Evolutionary conservation across 1,140 invertebrate species (phyloP).

Genomic region (Temnothorax longispinosus): DNA sequence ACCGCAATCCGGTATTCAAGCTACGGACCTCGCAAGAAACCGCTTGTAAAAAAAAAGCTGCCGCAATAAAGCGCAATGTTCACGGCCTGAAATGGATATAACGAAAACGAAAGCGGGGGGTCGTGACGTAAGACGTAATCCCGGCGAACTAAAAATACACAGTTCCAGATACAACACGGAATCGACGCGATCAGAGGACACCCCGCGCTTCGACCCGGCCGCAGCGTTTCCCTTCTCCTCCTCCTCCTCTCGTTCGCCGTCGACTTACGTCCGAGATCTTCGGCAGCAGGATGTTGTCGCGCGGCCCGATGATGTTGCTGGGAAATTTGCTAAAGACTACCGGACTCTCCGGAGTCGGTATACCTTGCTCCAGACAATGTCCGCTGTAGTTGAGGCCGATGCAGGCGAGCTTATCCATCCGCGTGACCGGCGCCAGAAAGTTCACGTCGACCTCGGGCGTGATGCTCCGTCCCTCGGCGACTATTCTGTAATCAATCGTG

Average conservation of each 20-base stretch:
- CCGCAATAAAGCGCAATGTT: neutral
- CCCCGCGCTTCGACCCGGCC: neutral
- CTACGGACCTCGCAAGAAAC: neutral
- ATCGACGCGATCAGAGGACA: neutral
- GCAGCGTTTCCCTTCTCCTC: neutral
- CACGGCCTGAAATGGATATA: neutral
- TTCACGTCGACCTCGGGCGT: slow-evolving; percentile 86
- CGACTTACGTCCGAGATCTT: slow-evolving; percentile 87
- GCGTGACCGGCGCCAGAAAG: slow-evolving; percentile 89
- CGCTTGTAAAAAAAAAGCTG: neutral
- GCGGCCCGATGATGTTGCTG: slow-evolving; percentile 92
- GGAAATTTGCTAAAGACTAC: slow-evolving; percentile 94
- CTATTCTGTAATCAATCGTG: slow-evolving; percentile 82
- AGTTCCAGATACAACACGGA: neutral
- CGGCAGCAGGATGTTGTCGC: slow-evolving; percentile 90
- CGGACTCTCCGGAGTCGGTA: slow-evolving; percentile 90
- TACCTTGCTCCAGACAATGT: slow-evolving; percentile 92
- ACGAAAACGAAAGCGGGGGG: neutral
- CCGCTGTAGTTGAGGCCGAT: slow-evolving; percentile 93
- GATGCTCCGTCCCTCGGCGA: slow-evolving; percentile 86
- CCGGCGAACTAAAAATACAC: slow-evolving; percentile 33
- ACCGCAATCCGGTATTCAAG: neutral
- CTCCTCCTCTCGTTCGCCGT: neutral
- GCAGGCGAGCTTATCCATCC: slow-evolving; percentile 92
- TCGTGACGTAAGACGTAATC: slow-evolving; percentile 19